Percentiles rank a stretch among this genome's conserved stretches.
Conservation (phyloP, 2,888 invertebrate genomes). For the Chrysolina americana region DNA sequence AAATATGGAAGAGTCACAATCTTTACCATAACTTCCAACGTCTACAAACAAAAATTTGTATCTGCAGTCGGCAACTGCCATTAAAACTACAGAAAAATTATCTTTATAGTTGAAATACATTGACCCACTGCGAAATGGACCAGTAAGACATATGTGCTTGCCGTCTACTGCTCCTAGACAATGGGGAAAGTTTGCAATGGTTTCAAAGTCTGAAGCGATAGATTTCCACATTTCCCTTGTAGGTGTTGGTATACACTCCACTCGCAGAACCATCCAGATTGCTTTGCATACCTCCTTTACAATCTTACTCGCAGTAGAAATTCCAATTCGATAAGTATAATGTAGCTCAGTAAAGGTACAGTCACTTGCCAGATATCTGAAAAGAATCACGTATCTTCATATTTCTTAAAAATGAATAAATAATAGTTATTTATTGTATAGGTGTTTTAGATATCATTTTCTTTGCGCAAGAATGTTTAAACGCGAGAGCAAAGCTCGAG, state of each 20-base stretch:
- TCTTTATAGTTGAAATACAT: no score
- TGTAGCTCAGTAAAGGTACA: constrained; percentile 33
- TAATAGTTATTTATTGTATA: no score
- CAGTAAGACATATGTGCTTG: not conserved
- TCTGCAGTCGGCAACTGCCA: constrained; percentile 32
- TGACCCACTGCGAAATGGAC: constrained; percentile 26
- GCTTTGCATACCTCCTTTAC: constrained; percentile 22
- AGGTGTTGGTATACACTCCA: constrained; percentile 15
- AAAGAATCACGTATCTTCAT: constrained; percentile 29
- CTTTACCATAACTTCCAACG: constrained; percentile 2
- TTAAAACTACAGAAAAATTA: constrained; percentile 27
- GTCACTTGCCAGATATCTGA: constrained; percentile 39
- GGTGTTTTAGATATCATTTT: no score
- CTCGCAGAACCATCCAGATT: constrained; percentile 6
- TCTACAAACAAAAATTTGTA: constrained; percentile 21
- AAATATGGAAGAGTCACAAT: constrained; percentile 21
- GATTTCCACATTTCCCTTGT: constrained; percentile 25
- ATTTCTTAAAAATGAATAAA: no score
- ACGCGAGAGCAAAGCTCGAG: no score
- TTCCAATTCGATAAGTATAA: constrained; percentile 28
- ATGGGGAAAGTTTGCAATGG: constrained; percentile 32
- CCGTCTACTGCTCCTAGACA: constrained; percentile 29
- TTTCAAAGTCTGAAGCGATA: constrained; percentile 24
- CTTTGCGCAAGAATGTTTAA: no score
- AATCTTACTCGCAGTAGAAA: constrained; percentile 21